phyloP scores from a whole-genome alignment of 2,113 vertebrate species.

The Cricetomys ansorgei region DNA sequence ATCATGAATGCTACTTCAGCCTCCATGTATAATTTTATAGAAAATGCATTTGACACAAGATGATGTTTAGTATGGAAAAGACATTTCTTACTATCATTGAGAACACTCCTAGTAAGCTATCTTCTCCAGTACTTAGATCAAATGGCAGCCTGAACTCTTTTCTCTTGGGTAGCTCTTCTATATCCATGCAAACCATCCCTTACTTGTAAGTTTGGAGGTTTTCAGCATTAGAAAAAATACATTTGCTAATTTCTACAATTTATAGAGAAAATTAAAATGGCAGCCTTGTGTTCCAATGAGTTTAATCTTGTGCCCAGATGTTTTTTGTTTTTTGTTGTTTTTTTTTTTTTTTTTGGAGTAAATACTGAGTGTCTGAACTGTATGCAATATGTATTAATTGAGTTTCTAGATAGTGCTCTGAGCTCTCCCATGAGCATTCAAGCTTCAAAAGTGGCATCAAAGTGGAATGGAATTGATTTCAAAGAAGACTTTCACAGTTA shows the following conservation, averaged over 20 bases:
- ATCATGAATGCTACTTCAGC: neutral
- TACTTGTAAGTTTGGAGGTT: neutral
- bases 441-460: neutral
- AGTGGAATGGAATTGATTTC: neutral
- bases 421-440: neutral
- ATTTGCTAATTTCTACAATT: neutral
- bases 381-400: neutral
- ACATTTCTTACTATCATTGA: neutral
- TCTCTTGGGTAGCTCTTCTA: neutral
- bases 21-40: neutral
- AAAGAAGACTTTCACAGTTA: neutral
- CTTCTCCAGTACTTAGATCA: neutral
- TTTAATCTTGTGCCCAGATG: rapidly evolving
- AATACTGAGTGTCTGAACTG: neutral
- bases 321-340: no score
- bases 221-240: neutral
- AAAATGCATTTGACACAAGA: neutral
- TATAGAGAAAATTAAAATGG: neutral
- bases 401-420: neutral
- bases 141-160: neutral
- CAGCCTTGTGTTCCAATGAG: neutral
- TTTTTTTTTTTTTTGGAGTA: neutral
- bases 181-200: neutral
- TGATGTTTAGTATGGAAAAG: neutral
- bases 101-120: neutral